These are phyloP conservation scores for Lepas anatifera DNA, from an alignment of 2,888 invertebrate species.

Conservation along the genomic window DNA sequence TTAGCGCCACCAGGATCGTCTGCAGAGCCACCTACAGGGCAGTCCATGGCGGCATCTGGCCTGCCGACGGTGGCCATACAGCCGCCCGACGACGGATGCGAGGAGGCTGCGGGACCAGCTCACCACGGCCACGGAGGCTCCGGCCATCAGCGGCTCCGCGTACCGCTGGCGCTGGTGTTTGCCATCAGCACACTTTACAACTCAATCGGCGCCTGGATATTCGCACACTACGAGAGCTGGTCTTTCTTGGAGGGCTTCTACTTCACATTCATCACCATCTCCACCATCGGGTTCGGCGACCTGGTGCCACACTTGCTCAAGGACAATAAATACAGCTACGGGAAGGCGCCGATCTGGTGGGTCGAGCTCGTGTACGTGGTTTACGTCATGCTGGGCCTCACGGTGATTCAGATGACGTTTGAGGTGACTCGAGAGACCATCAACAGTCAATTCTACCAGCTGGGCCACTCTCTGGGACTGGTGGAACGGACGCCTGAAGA, in stretches of 20 bases:
- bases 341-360: background rate
- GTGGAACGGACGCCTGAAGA: background rate
- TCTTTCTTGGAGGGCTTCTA: background rate
- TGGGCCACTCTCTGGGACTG: background rate
- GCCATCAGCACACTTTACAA: background rate
- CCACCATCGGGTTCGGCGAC: slow-evolving; percentile 9
- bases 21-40: background rate
- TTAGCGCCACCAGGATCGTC: background rate
- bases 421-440: background rate
- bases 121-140: background rate
- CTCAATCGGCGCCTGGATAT: background rate
- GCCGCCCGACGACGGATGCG: no score
- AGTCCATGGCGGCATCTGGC: no score
- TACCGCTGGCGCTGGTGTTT: background rate
- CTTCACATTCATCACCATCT: slow-evolving; percentile 3
- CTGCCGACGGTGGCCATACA: no score
- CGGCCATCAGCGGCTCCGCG: background rate
- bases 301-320: background rate
- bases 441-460: background rate
- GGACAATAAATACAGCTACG: background rate
- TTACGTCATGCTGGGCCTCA: slow-evolving; percentile 1
- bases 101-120: background rate
- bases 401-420: background rate
- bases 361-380: background rate
- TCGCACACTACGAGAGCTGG: background rate